A percentile compares a stretch with the other conserved stretches of the same genome.
Evolutionary conservation across 2,888 invertebrate genomes (phyloP).

Genomic region (Salpingus planirostris): DNA sequence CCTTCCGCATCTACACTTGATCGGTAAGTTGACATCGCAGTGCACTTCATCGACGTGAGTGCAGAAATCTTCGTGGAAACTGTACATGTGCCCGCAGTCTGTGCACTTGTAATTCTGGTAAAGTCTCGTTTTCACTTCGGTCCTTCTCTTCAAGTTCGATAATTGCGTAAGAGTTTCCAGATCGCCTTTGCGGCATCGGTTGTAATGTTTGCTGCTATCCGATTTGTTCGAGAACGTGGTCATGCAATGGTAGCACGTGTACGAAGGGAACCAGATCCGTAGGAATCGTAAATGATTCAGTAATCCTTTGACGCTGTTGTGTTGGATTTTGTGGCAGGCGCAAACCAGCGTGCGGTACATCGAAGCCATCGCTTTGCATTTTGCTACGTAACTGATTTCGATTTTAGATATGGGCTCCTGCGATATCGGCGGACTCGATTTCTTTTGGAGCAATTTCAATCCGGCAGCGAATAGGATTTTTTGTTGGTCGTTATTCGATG

Average conservation of each 20-base stretch:
- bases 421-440: conserved; percentile 25
- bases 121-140: conserved; percentile 32
- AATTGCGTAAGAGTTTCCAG: conserved; percentile 30
- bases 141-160: conserved; percentile 30
- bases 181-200: conserved; percentile 26
- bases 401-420: conserved; percentile 31
- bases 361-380: conserved; percentile 33
- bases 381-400: conserved; percentile 35
- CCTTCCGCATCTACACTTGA: conserved; percentile 27
- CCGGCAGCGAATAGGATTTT: conserved; percentile 38
- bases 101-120: conserved; percentile 38
- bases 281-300: conserved; percentile 33
- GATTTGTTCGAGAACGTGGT: conserved; percentile 45
- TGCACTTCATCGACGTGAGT: conserved; percentile 36
- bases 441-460: conserved; percentile 30
- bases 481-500: conserved; percentile 21
- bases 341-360: conserved; percentile 34
- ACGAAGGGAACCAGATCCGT: conserved; percentile 47
- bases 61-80: conserved; percentile 35
- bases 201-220: conserved; percentile 30
- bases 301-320: conserved; percentile 30
- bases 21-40: conserved; percentile 21
- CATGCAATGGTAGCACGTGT: conserved; percentile 55
- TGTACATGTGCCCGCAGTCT: conserved; percentile 32
- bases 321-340: conserved; percentile 34